Evolutionary conservation across 2,797 vertebrate species (phyloP).

Genomic region (Centropyge bicolor): DNA sequence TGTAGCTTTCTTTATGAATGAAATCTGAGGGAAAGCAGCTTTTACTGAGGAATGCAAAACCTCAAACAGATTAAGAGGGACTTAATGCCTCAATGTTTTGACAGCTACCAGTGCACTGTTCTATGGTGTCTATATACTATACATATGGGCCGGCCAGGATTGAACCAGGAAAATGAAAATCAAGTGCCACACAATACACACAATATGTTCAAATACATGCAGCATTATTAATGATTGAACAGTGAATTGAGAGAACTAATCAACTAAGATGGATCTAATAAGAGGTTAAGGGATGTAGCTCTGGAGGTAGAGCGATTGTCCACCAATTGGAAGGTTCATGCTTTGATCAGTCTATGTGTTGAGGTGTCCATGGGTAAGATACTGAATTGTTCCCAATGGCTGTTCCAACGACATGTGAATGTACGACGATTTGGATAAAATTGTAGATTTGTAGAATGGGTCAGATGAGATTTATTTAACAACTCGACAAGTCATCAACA

Average conservation of each 20-base stretch:
- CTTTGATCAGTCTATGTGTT: too few species aligned
- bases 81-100: conserved; percentile 16
- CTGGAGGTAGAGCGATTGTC: too few species aligned
- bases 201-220: background rate
- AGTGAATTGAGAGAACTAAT: background rate
- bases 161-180: conserved; percentile 2
- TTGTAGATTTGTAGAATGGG: background rate
- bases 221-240: background rate
- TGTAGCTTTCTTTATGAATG: conserved; percentile 42
- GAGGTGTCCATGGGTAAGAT: too few species aligned
- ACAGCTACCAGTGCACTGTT: background rate
- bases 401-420: too few species aligned
- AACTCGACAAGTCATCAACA: background rate
- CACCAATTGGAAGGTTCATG: too few species aligned
- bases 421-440: too few species aligned
- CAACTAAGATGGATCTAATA: background rate
- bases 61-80: conserved; percentile 33
- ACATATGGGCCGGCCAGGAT: background rate
- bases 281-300: background rate
- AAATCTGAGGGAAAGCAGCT: conserved; percentile 41
- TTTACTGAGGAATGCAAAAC: conserved; percentile 49
- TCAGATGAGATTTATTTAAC: background rate
- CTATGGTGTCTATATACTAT: conserved; percentile 10
- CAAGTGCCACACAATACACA: background rate
- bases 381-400: too few species aligned